These are phyloP conservation scores for Laodelphax striatellus DNA, from an alignment of 1,140 invertebrate genomes.

Conservation along the genomic window DNA sequence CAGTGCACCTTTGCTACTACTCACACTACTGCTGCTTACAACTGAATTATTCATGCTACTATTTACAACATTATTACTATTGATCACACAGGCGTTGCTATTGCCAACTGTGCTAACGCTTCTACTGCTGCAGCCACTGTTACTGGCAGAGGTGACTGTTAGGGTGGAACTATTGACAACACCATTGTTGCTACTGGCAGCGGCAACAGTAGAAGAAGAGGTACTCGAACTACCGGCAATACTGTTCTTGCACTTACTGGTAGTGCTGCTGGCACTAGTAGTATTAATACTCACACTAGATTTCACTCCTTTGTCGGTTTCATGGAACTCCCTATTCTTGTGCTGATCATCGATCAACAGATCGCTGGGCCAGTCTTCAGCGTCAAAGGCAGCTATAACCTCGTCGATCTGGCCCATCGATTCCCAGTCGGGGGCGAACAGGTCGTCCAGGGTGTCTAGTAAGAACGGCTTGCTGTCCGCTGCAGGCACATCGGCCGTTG, in stretches of 20 bases:
- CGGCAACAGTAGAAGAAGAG: background rate
- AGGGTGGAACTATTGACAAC: no score
- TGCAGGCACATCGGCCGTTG: no score
- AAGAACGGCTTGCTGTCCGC: no score
- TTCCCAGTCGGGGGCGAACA: no score
- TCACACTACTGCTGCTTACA: background rate
- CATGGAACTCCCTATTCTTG: background rate
- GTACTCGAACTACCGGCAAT: no score
- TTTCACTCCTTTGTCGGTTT: background rate
- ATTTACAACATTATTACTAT: background rate
- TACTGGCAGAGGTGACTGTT: background rate
- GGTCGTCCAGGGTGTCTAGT: no score
- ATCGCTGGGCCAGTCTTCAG: no score
- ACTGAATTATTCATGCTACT: background rate
- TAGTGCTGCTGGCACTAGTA: no score
- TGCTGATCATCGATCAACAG: background rate
- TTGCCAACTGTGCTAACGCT: background rate
- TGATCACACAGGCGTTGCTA: background rate
- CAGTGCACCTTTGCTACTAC: background rate
- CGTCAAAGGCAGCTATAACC: no score
- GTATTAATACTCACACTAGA: background rate
- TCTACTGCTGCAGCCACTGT: background rate
- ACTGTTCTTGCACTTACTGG: no score
- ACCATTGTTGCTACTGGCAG: background rate
- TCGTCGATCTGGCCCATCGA: background rate